Evolutionary conservation across 2,797 vertebrate species (phyloP).

Genomic region (Gymnodraco acuticeps): DNA sequence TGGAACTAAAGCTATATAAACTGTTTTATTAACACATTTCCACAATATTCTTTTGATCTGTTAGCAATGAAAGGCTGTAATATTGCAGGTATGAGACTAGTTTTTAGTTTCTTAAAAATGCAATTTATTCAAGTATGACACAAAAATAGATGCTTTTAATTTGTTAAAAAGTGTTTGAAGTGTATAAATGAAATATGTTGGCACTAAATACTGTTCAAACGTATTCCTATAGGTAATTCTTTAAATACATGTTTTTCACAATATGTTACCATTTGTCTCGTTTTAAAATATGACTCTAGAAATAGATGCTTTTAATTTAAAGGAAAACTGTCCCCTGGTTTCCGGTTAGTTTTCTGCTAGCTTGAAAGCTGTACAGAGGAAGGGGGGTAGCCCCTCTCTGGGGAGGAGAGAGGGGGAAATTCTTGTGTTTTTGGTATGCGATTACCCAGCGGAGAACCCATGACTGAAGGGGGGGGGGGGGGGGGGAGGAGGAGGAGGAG

Average conservation of each 20-base stretch:
- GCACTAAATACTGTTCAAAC: no score
- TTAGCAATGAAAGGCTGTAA: not conserved
- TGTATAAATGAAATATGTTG: no score
- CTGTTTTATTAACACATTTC: not conserved
- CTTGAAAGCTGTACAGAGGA: constrained; percentile 26
- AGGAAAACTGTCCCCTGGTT: not conserved
- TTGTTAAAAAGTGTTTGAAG: no score
- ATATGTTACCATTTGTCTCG: not conserved
- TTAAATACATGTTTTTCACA: no score
- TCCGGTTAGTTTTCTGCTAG: constrained; percentile 30
- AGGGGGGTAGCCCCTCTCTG: constrained; percentile 51
- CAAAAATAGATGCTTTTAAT: no score
- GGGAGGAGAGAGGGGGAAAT: constrained; percentile 72
- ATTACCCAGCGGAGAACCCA: constrained; percentile 79
- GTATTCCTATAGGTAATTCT: no score
- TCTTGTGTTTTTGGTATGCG: constrained; percentile 82
- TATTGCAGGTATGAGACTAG: not conserved
- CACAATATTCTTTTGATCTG: not conserved
- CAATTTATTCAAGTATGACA: no score
- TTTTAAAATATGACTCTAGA: not conserved
- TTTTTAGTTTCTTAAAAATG: not conserved
- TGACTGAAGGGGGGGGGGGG: constrained; percentile 75
- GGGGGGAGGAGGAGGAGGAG: constrained; percentile 39
- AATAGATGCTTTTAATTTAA: constrained; percentile 47
- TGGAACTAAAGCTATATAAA: not conserved